Evolutionary conservation across 1,140 invertebrate genomes (phyloP).

Genomic region (Eurytemora carolleeae): DNA sequence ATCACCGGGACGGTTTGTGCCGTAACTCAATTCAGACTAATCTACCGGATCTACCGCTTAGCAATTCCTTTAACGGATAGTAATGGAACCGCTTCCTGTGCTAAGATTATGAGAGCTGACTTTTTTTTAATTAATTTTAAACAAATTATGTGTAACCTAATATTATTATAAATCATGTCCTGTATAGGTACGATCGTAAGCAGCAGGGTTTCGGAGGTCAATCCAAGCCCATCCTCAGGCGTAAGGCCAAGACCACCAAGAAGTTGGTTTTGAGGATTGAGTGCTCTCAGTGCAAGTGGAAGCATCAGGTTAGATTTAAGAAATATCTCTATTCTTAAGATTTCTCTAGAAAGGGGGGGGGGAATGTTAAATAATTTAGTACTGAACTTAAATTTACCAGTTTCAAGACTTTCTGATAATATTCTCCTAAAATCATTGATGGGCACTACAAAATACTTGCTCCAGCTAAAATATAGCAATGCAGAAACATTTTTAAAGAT

Average conservation of each 20-base stretch:
- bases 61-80: background rate
- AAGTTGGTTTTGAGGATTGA: slow-evolving; percentile 99
- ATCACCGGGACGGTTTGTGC: background rate
- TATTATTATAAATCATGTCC: too few species aligned
- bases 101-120: background rate
- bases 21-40: background rate
- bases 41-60: background rate
- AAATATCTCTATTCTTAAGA: too few species aligned
- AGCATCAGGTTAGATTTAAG: slow-evolving; percentile 95
- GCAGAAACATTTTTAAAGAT: too few species aligned
- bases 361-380: too few species aligned
- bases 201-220: slow-evolving; percentile 98
- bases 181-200: slow-evolving; percentile 98
- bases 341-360: too few species aligned
- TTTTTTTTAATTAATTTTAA: too few species aligned
- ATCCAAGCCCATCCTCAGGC: slow-evolving; percentile 88
- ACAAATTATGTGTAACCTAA: too few species aligned
- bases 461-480: too few species aligned
- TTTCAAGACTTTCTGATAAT: too few species aligned
- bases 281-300: slow-evolving; percentile 92
- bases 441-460: too few species aligned
- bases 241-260: slow-evolving; percentile 95
- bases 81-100: background rate
- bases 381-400: too few species aligned
- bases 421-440: too few species aligned